A percentile compares a stretch with the other conserved stretches of the same genome.
phyloP scores from a whole-genome alignment of 1,140 invertebrate species.

The Maniola jurtina region DNA sequence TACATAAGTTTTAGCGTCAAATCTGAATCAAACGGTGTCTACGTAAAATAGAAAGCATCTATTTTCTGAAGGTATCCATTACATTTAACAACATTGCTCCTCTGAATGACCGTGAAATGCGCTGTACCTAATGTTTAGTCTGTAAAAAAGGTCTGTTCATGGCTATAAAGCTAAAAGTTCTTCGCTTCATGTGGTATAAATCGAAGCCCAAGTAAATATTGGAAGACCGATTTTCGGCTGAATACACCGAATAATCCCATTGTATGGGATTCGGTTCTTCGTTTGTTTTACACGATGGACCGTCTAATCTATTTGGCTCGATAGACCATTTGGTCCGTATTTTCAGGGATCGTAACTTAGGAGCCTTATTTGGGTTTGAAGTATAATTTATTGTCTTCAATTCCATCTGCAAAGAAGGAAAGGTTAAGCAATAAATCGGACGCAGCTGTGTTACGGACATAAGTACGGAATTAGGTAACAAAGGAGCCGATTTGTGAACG shows the following conservation, averaged over 20 bases:
- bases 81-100: conserved; percentile 4
- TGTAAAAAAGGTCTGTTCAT: conserved; percentile 18
- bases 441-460: conserved; percentile 71
- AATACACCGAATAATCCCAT: conserved; percentile 29
- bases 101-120: conserved; percentile 4
- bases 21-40: too few species aligned
- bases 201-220: conserved; percentile 34
- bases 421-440: conserved; percentile 76
- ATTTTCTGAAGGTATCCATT: not conserved
- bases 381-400: conserved; percentile 76
- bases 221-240: conserved; percentile 30
- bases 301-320: conserved; percentile 64
- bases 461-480: conserved; percentile 73
- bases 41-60: too few species aligned
- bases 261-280: conserved; percentile 27
- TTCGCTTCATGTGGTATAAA: conserved; percentile 29
- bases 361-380: conserved; percentile 72
- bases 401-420: conserved; percentile 71
- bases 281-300: conserved; percentile 40
- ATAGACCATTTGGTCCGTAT: conserved; percentile 67
- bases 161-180: conserved; percentile 24
- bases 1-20: too few species aligned
- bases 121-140: not conserved
- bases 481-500: conserved; percentile 64
- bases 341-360: conserved; percentile 67